A percentile compares a stretch with the other conserved stretches of the same genome.
These are phyloP conservation scores for Epinotia nisella DNA, from an alignment of 2,888 invertebrate species.

Conservation along the genomic window DNA sequence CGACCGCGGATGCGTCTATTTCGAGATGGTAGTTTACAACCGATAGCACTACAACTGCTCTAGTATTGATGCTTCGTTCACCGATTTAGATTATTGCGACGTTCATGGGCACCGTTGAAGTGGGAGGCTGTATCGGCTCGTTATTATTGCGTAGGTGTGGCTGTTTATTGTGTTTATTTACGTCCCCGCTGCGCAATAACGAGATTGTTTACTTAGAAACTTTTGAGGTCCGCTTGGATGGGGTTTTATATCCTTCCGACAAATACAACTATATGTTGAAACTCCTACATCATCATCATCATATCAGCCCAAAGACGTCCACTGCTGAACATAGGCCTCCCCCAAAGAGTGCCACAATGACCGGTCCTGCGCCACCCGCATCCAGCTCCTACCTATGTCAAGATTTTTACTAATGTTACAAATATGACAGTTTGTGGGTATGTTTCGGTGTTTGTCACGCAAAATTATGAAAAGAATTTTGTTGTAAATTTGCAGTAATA, in stretches of 20 bases:
- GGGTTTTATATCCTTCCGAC: neutral
- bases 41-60: slow-evolving; percentile 51
- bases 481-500: too few relatives aligned
- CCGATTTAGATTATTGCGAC: slow-evolving; percentile 63
- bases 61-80: slow-evolving; percentile 56
- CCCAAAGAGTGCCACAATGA: too few relatives aligned
- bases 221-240: slow-evolving; percentile 3
- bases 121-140: neutral
- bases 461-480: too few relatives aligned
- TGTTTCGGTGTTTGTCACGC: too few relatives aligned
- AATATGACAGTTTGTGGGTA: too few relatives aligned
- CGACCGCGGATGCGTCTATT: slow-evolving; percentile 62
- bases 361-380: too few relatives aligned
- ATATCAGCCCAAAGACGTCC: too few relatives aligned
- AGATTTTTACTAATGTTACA: neutral
- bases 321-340: too few relatives aligned
- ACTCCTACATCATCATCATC: too few relatives aligned
- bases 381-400: neutral
- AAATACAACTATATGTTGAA: neutral
- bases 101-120: slow-evolving; percentile 2
- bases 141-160: slow-evolving; percentile 1
- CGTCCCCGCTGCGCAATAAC: slow-evolving; percentile 7
- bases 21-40: slow-evolving; percentile 62
- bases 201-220: slow-evolving; percentile 20
- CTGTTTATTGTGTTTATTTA: slow-evolving; percentile 35